Conservation (phyloP, 2,113 vertebrate genomes). For the Xiphias gladius region DNA sequence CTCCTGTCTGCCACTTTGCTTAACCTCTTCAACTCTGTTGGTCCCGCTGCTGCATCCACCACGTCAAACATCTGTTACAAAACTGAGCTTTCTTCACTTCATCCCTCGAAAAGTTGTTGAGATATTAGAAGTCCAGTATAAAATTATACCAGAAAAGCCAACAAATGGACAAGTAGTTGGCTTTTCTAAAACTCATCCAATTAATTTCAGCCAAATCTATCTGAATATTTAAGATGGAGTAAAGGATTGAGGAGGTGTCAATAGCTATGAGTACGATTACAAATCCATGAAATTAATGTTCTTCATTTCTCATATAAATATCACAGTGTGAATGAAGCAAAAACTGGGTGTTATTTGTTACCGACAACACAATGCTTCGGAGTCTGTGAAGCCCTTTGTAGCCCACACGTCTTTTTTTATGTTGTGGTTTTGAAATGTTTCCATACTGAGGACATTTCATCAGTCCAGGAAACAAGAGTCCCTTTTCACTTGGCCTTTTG, state of each 20-base stretch:
- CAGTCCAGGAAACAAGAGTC: neutral
- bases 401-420: conserved; percentile 25
- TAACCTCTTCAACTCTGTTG: neutral
- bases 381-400: neutral
- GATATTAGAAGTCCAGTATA: neutral
- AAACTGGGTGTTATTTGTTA: conserved; percentile 14
- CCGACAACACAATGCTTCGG: neutral
- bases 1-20: neutral
- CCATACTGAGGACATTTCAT: conserved; percentile 14
- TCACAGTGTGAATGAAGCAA: conserved; percentile 34
- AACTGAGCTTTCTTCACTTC: neutral
- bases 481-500: conserved; percentile 19
- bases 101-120: too few relatives aligned
- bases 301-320: conserved; percentile 34
- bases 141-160: neutral
- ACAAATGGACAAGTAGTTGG: neutral
- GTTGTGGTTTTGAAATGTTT: conserved; percentile 3
- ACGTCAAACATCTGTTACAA: neutral
- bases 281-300: conserved; percentile 12
- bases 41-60: neutral
- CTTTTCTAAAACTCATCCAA: too few relatives aligned
- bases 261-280: conserved; percentile 12
- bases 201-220: too few relatives aligned
- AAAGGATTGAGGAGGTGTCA: conserved; percentile 23
- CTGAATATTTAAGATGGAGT: neutral